Conservation (phyloP, 1,140 invertebrate species). For the Philopotamus ludificatus region DNA sequence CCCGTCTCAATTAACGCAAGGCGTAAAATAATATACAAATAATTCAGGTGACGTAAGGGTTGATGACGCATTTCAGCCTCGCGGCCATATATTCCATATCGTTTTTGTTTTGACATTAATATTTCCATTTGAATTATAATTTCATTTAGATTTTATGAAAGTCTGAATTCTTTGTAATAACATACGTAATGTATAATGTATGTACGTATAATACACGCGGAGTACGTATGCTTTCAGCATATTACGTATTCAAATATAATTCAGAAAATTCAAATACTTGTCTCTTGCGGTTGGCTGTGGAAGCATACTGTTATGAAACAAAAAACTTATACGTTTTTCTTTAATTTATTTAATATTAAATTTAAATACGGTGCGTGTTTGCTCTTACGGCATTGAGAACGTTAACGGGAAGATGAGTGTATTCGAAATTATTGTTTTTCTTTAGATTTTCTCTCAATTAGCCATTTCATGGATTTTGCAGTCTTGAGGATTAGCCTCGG, state of each 20-base stretch:
- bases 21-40: too few species aligned
- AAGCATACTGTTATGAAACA: slow-evolving; percentile 16
- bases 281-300: slow-evolving; percentile 10
- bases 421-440: too few species aligned
- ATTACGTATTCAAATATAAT: slow-evolving; percentile 23
- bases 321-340: slow-evolving; percentile 8
- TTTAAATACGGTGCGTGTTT: neutral
- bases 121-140: too few species aligned
- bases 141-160: too few species aligned
- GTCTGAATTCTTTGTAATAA: too few species aligned
- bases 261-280: slow-evolving; percentile 20
- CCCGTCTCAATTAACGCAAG: too few species aligned
- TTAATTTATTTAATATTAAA: neutral
- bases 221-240: neutral
- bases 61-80: neutral
- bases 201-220: neutral
- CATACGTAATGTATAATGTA: too few species aligned
- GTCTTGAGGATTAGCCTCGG: slow-evolving; percentile 1
- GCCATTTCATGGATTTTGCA: neutral
- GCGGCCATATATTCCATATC: too few species aligned
- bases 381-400: too few species aligned
- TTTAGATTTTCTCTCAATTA: neutral
- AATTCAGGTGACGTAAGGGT: too few species aligned
- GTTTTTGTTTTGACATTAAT: too few species aligned
- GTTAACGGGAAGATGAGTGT: too few species aligned